Evolutionary conservation across 2,888 invertebrate genomes (phyloP), one percentile per base, ranked within the genome.

Genomic region (Dascillus cervinus): DNA sequence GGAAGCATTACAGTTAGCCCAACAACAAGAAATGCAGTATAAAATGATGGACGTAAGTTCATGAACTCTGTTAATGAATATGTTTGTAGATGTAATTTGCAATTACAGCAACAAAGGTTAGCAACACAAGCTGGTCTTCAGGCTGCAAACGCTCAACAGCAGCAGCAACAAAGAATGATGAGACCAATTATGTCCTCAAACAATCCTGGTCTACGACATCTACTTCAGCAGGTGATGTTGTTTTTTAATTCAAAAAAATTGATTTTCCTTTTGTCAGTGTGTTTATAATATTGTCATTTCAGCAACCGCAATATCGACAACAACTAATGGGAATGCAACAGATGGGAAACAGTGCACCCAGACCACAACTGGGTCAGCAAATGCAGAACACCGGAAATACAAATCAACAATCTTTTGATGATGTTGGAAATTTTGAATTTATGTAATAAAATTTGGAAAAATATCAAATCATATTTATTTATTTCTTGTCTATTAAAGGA

Each of bases 21-120:
- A 86, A 53, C 82, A 83, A 44, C 81, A 82, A 48, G 86, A 87
- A 52, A 78, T 82, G 61, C 85, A 86, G 44, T 85, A 79, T 55
- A 86, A 84, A 51, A 70, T 72, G 47, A 74, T 83, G 23, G 82
- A 83, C 67, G 81, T 78, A 39, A 69, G 61, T 64, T 6, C 17
- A 8, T 6, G 17, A 17, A 8, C 8, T 17, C 8, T 6, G 4
- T 17, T 17, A 6, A 8, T 17, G 17, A 17, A 17, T 8, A 17
- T 4, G 8, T 17, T 17, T 17, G 17, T 6, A 8, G 17, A 6
- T 6, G 8, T 8, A 17, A 17, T 17, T 6, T 17, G 4, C 3
- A n/a, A n/a, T 24, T 24, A 44, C 48, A 59, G 49, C 55, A 62
- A 50, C 62, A 64, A 52, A 51, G 59, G 31, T 56, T 58, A 44